These are phyloP conservation scores for Rhorus exstirpatorius DNA, from an alignment of 2,888 invertebrate genomes.

Conservation along the genomic window DNA sequence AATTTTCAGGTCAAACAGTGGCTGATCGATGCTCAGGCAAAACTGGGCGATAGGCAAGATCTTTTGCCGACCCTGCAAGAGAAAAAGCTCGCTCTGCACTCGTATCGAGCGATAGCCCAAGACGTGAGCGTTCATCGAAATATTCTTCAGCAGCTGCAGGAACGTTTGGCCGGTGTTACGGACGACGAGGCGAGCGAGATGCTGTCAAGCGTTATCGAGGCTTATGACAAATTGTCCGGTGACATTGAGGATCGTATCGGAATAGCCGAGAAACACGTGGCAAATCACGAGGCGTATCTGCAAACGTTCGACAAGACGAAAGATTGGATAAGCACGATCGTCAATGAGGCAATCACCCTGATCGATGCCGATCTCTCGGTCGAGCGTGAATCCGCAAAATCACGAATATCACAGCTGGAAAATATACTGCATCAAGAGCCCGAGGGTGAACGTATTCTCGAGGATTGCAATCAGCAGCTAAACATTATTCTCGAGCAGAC, in stretches of 20 bases:
- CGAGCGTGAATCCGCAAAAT: constrained; percentile 93
- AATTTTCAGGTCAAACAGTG: constrained; percentile 90
- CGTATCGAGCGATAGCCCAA: constrained; percentile 92
- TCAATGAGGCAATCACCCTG: constrained; percentile 91
- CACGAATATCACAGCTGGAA: constrained; percentile 91
- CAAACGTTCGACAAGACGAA: constrained; percentile 93
- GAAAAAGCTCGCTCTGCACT: constrained; percentile 95
- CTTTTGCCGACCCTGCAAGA: constrained; percentile 94
- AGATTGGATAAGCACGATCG: constrained; percentile 93
- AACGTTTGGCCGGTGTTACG: constrained; percentile 92
- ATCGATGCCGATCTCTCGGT: constrained; percentile 92
- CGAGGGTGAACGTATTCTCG: constrained; percentile 91
- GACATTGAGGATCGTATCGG: constrained; percentile 90
- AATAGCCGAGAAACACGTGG: constrained; percentile 90
- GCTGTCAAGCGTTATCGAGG: constrained; percentile 91
- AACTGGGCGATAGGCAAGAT: constrained; percentile 90
- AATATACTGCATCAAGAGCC: constrained; percentile 91
- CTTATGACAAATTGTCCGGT: constrained; percentile 90
- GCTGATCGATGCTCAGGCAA: constrained; percentile 93
- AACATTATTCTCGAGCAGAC: constrained; percentile 92
- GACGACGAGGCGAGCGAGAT: constrained; percentile 93
- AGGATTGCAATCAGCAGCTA: constrained; percentile 90
- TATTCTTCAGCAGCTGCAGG: constrained; percentile 93
- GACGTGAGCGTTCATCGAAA: constrained; percentile 95
- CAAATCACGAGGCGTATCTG: constrained; percentile 93